Evolutionary conservation across 2,113 vertebrate species (phyloP).

Genomic region (Mesocricetus auratus): DNA sequence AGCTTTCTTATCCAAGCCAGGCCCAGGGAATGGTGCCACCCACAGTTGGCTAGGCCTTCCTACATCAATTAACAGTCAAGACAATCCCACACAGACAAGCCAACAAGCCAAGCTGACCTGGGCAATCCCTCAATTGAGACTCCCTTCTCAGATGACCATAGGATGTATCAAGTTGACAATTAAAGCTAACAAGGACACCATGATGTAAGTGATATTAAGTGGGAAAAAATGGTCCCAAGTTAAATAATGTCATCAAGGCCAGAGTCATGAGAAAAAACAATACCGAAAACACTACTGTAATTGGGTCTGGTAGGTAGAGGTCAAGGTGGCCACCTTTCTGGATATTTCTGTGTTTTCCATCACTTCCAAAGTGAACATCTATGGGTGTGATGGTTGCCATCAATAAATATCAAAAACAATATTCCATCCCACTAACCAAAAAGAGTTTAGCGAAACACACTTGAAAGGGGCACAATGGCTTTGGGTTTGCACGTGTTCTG

Average conservation of each 20-base stretch:
- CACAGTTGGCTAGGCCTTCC: background rate
- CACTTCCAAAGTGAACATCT: background rate
- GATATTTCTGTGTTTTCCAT: background rate
- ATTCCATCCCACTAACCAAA: background rate
- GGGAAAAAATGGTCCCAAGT: background rate
- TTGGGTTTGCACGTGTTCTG: background rate
- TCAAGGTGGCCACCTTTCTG: background rate
- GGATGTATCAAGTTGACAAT: background rate
- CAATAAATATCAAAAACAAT: slow-evolving; percentile 5
- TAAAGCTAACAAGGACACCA: background rate
- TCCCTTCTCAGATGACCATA: background rate
- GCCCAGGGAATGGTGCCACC: background rate
- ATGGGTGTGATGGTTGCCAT: background rate
- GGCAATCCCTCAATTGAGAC: background rate
- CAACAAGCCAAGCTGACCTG: background rate
- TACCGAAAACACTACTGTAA: background rate
- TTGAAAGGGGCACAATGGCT: background rate
- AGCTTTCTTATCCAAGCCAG: background rate
- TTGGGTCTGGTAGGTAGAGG: background rate
- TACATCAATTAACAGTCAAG: background rate
- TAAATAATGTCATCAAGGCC: background rate
- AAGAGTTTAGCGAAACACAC: background rate
- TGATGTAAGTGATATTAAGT: background rate
- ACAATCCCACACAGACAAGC: background rate
- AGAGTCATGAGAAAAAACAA: background rate